Conservation (phyloP, 2,888 invertebrate genomes). For the Morpho achilles region DNA sequence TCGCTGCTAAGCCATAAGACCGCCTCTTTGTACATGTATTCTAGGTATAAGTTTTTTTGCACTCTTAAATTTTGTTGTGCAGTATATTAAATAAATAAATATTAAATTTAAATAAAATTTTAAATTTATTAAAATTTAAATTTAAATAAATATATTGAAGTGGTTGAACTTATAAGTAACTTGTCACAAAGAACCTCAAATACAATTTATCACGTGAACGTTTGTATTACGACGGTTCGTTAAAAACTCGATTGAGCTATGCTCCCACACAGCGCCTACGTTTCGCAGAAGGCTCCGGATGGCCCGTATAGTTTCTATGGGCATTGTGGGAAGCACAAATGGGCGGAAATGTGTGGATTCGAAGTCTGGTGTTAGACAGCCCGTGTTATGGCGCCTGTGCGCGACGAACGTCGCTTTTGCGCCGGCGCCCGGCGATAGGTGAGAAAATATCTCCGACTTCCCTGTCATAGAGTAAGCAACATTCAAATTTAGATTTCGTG, state of each 20-base stretch:
- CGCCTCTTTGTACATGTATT: too few species aligned
- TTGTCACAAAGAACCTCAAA: neutral
- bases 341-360: slow-evolving; percentile 57
- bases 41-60: too few species aligned
- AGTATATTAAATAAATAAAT: too few species aligned
- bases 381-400: slow-evolving; percentile 64
- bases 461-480: slow-evolving; percentile 29
- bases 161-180: too few species aligned
- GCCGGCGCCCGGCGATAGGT: slow-evolving; percentile 60
- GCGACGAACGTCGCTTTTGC: slow-evolving; percentile 35
- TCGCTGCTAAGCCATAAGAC: too few species aligned
- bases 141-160: too few species aligned
- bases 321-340: slow-evolving; percentile 67
- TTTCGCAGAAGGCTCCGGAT: slow-evolving; percentile 58
- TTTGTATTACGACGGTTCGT: slow-evolving; percentile 44
- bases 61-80: too few species aligned
- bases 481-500: slow-evolving; percentile 5
- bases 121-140: too few species aligned
- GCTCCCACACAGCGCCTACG: slow-evolving; percentile 66
- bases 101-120: too few species aligned
- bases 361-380: slow-evolving; percentile 37
- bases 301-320: slow-evolving; percentile 42
- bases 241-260: slow-evolving; percentile 55
- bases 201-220: slow-evolving; percentile 28
- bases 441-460: slow-evolving; percentile 64